phyloP scores from a whole-genome alignment of 1,140 invertebrate genomes.

The Heliconius melpomene region DNA sequence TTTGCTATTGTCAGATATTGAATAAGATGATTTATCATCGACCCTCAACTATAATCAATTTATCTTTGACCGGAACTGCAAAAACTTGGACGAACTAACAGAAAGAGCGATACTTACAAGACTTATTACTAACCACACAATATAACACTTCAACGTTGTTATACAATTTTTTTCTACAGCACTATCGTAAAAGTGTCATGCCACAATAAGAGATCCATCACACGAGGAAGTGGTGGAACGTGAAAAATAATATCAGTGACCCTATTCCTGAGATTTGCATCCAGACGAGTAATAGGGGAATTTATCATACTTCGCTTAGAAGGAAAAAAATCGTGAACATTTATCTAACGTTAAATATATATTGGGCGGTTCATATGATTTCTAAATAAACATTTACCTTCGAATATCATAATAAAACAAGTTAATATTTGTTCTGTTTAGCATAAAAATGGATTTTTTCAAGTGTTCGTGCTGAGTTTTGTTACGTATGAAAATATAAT shows the following conservation, averaged over 20 bases:
- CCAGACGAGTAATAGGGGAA: conserved; percentile 61
- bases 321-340: conserved; percentile 26
- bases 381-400: not conserved
- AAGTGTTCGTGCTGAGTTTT: not conserved
- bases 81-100: conserved; percentile 52
- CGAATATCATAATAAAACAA: not conserved
- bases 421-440: not conserved
- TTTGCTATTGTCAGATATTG: conserved; percentile 28
- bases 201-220: conserved; percentile 78
- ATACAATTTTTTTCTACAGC: conserved; percentile 67
- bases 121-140: conserved; percentile 55
- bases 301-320: conserved; percentile 67
- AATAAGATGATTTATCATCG: conserved; percentile 42
- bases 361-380: not conserved
- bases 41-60: conserved; percentile 52
- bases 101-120: not conserved
- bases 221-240: conserved; percentile 64
- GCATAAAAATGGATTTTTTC: not conserved
- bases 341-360: conserved; percentile 11
- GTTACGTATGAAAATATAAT: not conserved
- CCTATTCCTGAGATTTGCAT: conserved; percentile 77
- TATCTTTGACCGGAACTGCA: conserved; percentile 71
- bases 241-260: conserved; percentile 77
- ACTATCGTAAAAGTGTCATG: conserved; percentile 72
- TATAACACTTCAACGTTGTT: conserved; percentile 51